Base-by-base conservation (phyloP, 2,113 vertebrate genomes). In the Phoxinus phoxinus region DNA sequence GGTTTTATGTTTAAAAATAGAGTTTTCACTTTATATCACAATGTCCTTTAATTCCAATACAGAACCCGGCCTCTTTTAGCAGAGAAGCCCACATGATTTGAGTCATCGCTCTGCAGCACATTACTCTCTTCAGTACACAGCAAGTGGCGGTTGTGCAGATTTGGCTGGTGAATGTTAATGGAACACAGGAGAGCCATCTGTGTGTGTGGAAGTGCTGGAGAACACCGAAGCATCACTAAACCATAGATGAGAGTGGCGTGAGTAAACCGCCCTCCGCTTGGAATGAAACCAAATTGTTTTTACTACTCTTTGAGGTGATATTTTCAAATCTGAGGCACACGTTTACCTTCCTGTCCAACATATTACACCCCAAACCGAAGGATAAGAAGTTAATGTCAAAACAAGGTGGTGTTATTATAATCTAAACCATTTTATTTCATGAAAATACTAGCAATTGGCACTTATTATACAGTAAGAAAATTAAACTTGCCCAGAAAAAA, bases 371-470 rank as follows among this genome's bases (percentile, higher is more conserved):
- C 3, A 37, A 79, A 41, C 37, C 8, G 0, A 23, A 25, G 21
- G 12, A 56, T 7, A 72, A 5, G 5, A 56, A 58, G 58, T 25
- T 48, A 58, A 17, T n/a, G 32, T 13, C 30, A 25, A 59, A 79
- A 80, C 7, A 27, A 82, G 2, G 44, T 13, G 19, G 10, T 32
- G 74, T 76, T 63, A 32, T 67, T 67, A 83, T 81, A 86, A 85
- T 89, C 75, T 84, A 86, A 89, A 90, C 83, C 35, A 86, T 88
- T 90, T 90, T 90, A 91, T 90, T 89, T 88, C 86, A 88, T 89
- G 84, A 90, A 91, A 90, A 90, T 87, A 91, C 85, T 89, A 85
- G 87, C 85, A 88, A 88, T 90, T 87, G 85, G 84, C 85, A 90
- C 88, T 89, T 87, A 80, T 83, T 87, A 67, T 85, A 88, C 84